Percentiles rank a stretch among this genome's conserved stretches.
Conservation (phyloP, 2,888 invertebrate genomes). For the Aricia artaxerxes region DNA sequence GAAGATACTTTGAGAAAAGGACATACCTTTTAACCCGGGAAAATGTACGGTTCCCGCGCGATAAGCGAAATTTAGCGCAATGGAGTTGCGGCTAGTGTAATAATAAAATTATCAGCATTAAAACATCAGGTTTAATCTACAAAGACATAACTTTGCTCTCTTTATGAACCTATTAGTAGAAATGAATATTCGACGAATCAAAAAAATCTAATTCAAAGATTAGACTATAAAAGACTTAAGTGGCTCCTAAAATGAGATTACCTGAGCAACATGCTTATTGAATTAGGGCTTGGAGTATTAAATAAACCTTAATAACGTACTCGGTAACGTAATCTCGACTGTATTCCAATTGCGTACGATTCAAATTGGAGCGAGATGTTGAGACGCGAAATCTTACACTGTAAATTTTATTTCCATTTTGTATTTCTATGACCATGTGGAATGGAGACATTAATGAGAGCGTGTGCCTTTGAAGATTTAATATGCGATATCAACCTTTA, state of each 20-base stretch:
- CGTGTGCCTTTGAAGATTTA: not conserved
- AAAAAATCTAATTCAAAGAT: not conserved
- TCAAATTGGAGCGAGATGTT: not conserved
- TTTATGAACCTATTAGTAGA: not conserved
- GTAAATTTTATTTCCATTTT: not conserved
- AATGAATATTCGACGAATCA: not conserved
- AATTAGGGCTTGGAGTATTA: not conserved
- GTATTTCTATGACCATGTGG: not conserved
- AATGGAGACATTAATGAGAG: not conserved
- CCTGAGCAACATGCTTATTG: not conserved
- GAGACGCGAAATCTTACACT: not conserved
- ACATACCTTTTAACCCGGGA: too few species aligned
- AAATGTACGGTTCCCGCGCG: too few species aligned
- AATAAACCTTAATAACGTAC: constrained; percentile 13
- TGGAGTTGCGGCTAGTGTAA: too few species aligned
- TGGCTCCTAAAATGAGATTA: constrained; percentile 8
- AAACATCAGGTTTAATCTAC: not conserved
- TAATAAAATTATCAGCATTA: not conserved
- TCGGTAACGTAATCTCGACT: not conserved
- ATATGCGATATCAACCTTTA: not conserved
- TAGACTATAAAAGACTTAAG: constrained; percentile 1
- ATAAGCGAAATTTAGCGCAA: too few species aligned
- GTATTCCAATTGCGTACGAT: not conserved
- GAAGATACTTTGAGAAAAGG: too few species aligned
- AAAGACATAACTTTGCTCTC: not conserved